Percentiles rank a stretch among this genome's conserved stretches.
Evolutionary conservation across 2,113 vertebrate species (phyloP).

Genomic region (Globicephala melas): DNA sequence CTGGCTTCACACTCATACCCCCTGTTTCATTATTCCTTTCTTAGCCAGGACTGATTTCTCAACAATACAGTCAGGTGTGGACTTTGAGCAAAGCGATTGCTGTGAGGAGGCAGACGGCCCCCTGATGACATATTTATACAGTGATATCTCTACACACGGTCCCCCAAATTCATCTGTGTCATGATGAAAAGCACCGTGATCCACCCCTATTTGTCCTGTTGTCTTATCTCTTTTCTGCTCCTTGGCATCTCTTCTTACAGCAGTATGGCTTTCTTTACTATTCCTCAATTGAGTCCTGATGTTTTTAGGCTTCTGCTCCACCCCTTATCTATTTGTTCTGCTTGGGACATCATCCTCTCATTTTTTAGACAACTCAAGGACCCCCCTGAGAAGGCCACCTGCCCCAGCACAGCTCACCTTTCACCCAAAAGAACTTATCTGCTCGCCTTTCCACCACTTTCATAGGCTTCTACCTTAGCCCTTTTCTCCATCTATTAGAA

Average conservation of each 20-base stretch:
- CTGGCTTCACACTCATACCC: rapidly evolving
- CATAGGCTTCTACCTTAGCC: rapidly evolving
- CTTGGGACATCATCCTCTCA: background rate
- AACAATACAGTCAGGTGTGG: background rate
- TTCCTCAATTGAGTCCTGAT: rapidly evolving
- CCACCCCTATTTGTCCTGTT: rapidly evolving
- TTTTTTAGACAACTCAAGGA: background rate
- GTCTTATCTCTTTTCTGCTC: rapidly evolving
- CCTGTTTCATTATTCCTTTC: rapidly evolving
- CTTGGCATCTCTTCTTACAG: no score
- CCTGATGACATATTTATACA: background rate
- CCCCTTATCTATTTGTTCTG: background rate
- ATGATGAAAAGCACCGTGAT: background rate
- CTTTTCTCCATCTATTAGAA: rapidly evolving
- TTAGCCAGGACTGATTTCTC: background rate
- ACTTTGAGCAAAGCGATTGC: no score
- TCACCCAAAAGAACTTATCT: background rate
- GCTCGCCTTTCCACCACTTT: rapidly evolving
- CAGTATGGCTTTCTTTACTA: background rate
- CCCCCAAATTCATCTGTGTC: rapidly evolving
- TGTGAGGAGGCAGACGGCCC: background rate
- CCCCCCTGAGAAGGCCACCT: background rate
- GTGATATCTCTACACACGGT: background rate
- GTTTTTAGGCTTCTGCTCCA: background rate
- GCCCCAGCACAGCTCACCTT: rapidly evolving